Percentiles rank a stretch among this genome's conserved stretches.
phyloP scores from a whole-genome alignment of 2,888 invertebrate species.

The Saturnia pavonia region DNA sequence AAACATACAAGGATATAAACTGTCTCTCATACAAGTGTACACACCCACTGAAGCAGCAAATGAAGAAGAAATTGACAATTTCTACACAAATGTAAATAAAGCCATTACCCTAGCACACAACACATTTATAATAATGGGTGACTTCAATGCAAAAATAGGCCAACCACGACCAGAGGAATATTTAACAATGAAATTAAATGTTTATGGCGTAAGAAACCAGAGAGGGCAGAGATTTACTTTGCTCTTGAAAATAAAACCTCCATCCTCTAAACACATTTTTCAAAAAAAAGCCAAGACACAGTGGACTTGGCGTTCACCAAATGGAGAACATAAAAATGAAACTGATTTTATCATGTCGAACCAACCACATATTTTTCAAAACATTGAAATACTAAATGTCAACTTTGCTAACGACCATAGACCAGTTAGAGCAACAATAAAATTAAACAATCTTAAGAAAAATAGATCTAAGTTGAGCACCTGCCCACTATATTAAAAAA shows the following conservation, averaged over 20 bases:
- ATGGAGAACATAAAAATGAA: background rate
- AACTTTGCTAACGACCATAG: too few species aligned
- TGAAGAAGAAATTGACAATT: slow-evolving; percentile 24
- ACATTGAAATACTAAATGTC: slow-evolving; percentile 26
- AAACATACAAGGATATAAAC: background rate
- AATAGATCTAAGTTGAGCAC: slow-evolving; percentile 30
- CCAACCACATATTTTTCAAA: too few species aligned
- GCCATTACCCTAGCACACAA: slow-evolving; percentile 21
- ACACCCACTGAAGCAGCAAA: slow-evolving; percentile 29
- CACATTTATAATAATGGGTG: too few species aligned
- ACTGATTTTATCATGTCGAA: too few species aligned
- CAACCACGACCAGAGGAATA: slow-evolving; percentile 16
- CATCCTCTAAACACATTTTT: slow-evolving; percentile 21
- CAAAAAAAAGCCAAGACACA: slow-evolving; percentile 17
- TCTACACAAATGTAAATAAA: slow-evolving; percentile 27
- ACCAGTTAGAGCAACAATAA: too few species aligned
- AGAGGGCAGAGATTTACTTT: slow-evolving; percentile 19
- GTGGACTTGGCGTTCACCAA: slow-evolving; percentile 13
- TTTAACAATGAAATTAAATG: slow-evolving; percentile 23
- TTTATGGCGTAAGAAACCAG: slow-evolving; percentile 28
- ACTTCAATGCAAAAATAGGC: slow-evolving; percentile 32
- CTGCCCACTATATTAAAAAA: slow-evolving; percentile 25
- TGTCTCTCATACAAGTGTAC: slow-evolving; percentile 29
- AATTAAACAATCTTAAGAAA: too few species aligned
- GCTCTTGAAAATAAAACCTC: slow-evolving; percentile 16